Conservation (phyloP, 2,888 invertebrate genomes). For the Agapetus fuscipes region DNA sequence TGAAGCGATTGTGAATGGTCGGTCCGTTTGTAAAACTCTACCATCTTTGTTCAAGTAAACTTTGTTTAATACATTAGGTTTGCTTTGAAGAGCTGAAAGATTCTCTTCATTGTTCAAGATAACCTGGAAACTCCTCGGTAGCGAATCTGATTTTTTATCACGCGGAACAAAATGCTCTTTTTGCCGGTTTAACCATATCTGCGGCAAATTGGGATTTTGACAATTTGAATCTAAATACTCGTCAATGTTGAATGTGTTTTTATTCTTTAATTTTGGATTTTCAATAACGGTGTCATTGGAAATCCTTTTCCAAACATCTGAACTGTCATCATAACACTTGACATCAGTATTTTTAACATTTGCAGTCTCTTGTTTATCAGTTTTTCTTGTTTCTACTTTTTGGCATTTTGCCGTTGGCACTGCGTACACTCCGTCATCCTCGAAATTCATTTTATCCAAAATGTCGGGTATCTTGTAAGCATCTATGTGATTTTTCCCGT, state of each 20-base stretch:
- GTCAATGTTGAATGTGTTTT: conserved; percentile 7
- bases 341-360: conserved; percentile 2
- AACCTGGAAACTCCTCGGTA: conserved; percentile 69
- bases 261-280: conserved; percentile 16
- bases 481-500: conserved; percentile 23
- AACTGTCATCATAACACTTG: conserved; percentile 13
- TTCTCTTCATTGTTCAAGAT: conserved; percentile 46
- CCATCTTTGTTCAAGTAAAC: conserved; percentile 50
- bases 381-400: conserved; percentile 9
- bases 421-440: conserved; percentile 16
- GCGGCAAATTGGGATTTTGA: conserved; percentile 52
- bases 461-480: conserved; percentile 16
- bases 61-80: conserved; percentile 37
- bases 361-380: conserved; percentile 7
- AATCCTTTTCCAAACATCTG: conserved; percentile 20
- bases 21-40: conserved; percentile 50
- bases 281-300: conserved; percentile 21
- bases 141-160: conserved; percentile 62
- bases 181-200: conserved; percentile 63
- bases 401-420: conserved; percentile 11
- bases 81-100: conserved; percentile 34
- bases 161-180: conserved; percentile 56
- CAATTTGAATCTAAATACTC: conserved; percentile 24
- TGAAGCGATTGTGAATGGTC: conserved; percentile 63
- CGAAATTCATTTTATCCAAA: conserved; percentile 11